Evolutionary conservation across 2,888 invertebrate species (phyloP).

Genomic region (Argyresthia goedartella): DNA sequence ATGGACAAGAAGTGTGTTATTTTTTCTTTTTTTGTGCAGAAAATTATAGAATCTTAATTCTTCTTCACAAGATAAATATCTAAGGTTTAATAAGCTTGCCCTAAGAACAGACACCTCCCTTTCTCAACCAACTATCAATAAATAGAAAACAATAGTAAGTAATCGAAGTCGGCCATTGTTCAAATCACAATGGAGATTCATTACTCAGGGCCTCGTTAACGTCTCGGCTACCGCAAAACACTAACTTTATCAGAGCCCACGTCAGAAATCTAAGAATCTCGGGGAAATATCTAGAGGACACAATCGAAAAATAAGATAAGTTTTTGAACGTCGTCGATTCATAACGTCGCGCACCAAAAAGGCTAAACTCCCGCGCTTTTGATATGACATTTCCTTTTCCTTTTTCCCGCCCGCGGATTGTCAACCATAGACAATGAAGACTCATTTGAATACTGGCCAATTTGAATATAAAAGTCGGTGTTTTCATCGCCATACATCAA

Average conservation of each 20-base stretch:
- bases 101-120: neutral
- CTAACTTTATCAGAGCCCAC: constrained; percentile 64
- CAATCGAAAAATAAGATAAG: constrained; percentile 36
- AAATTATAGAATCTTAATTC: too few species aligned
- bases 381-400: constrained; percentile 61
- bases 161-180: constrained; percentile 54
- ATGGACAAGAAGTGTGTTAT: too few species aligned
- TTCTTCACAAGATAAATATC: too few species aligned
- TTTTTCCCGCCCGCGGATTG: constrained; percentile 65
- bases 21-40: neutral
- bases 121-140: constrained; percentile 24
- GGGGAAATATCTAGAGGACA: constrained; percentile 7
- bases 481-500: constrained; percentile 64
- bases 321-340: constrained; percentile 40
- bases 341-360: constrained; percentile 40
- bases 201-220: constrained; percentile 67
- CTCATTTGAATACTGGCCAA: constrained; percentile 59
- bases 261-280: constrained; percentile 49
- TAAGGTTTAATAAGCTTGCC: too few species aligned
- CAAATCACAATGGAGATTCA: constrained; percentile 61
- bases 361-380: constrained; percentile 29
- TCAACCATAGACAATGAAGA: constrained; percentile 63
- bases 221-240: constrained; percentile 27
- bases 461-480: constrained; percentile 69
- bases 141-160: constrained; percentile 57